Evolutionary conservation across 2,113 vertebrate genomes (phyloP).

Genomic region (Bos indicus): DNA sequence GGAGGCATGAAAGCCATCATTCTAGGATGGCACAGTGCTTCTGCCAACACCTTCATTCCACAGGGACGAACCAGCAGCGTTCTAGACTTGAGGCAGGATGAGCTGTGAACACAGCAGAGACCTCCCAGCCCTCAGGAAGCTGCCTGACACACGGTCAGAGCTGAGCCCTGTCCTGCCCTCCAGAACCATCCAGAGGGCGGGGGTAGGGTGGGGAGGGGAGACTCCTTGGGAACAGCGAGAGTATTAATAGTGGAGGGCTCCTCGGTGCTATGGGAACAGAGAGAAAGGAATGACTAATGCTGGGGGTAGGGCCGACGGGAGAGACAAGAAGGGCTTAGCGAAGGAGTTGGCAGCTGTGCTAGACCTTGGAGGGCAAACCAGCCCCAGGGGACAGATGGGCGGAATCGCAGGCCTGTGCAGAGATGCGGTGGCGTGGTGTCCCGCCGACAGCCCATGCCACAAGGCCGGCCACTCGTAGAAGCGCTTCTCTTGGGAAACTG

Average conservation of each 20-base stretch:
- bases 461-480: fast-evolving
- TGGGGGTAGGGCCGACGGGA: background rate
- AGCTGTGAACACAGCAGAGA: background rate
- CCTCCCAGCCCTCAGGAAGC: background rate
- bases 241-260: background rate
- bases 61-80: background rate
- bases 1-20: background rate
- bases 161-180: background rate
- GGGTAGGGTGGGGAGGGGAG: background rate
- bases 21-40: background rate
- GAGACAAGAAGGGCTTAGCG: background rate
- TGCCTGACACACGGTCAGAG: background rate
- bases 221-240: background rate
- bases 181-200: background rate
- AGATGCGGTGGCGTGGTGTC: background rate
- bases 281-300: background rate
- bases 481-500: background rate
- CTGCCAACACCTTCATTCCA: background rate
- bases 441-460: background rate
- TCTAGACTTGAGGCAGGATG: background rate
- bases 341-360: background rate
- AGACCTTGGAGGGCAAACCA: background rate
- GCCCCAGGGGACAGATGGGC: background rate
- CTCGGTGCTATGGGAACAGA: background rate
- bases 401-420: background rate